Base-by-base conservation (phyloP, 1,140 invertebrate species). In the Drosophila pruinosa region DNA sequence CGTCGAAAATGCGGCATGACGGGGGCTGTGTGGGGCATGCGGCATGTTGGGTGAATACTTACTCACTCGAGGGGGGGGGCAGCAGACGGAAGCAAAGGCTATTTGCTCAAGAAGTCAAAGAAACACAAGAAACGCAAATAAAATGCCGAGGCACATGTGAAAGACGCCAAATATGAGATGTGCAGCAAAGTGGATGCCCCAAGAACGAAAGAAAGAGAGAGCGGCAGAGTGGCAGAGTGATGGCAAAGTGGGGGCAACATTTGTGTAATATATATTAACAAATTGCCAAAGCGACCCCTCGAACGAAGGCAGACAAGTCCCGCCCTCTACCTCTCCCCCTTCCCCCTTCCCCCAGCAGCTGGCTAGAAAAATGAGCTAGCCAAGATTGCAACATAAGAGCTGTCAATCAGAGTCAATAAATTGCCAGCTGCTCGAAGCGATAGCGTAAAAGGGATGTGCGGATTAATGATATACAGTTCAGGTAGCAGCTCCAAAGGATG, bases 81-180 rank as follows among this genome's bases (percentile, higher is more conserved):
- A 24, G 21, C 10, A 6, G 22, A 10, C 6, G 12, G 6, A 10
- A 38, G 4, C 4, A 7, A 10, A 4, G 41, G 24, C 45, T 80
- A 57, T 70, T 77, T 82, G 69, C 69, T 48, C 45, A 69, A 65
- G 39, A 77, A 69, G 78, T 76, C 58, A 76, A 62, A 62, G 73
- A 58, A 73, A 73, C 77, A 59, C 62, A 68, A 70, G 69, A 34
- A 82, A 81, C 54, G 69, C 73, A 77, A 81, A 81, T 64, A 74
- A 69, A 64, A 69, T 41, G 41, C 31, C 19, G 12, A 34, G 31
- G 19, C 52, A 43, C 24, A 53, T 57, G 28, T 45, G 69, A 47
- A 52, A 65, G 45, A 76, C 24, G 54, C 73, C 61, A 50, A 63
- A 70, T 56, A 59, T 61, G 54, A 77, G 58, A 52, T 69, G 48